Evolutionary conservation across 2,888 invertebrate species (phyloP).

Genomic region (Philhelius pedissequus): DNA sequence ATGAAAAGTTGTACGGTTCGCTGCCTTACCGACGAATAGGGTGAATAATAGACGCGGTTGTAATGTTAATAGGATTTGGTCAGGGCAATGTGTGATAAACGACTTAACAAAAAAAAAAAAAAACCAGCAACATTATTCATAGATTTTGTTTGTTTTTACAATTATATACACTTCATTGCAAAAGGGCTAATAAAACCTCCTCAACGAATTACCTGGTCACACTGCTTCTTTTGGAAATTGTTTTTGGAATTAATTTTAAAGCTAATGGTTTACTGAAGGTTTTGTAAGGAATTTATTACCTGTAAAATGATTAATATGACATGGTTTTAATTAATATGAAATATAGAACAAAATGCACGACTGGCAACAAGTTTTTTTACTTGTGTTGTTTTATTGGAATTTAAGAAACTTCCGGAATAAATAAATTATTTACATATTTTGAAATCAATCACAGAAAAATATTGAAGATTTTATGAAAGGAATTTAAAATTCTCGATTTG

Average conservation of each 20-base stretch:
- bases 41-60: conserved; percentile 49
- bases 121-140: conserved; percentile 11
- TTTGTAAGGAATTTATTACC: not conserved
- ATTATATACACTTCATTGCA: not conserved
- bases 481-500: no score
- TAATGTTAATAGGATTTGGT: conserved; percentile 54
- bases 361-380: no score
- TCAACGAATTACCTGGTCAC: not conserved
- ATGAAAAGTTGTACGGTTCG: conserved; percentile 45
- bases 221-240: not conserved
- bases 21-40: conserved; percentile 42
- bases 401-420: no score
- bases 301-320: not conserved
- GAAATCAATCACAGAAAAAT: no score
- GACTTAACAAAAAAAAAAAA: not conserved
- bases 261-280: not conserved
- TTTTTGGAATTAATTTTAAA: not conserved
- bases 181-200: not conserved
- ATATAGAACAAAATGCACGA: no score
- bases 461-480: no score
- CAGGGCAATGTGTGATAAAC: conserved; percentile 51
- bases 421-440: no score
- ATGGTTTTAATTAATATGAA: not conserved
- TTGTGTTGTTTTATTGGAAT: no score
- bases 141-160: not conserved